Evolutionary conservation across 2,888 invertebrate genomes (phyloP), one percentile per base, ranked within the genome.

Genomic region (Xylota segnis): DNA sequence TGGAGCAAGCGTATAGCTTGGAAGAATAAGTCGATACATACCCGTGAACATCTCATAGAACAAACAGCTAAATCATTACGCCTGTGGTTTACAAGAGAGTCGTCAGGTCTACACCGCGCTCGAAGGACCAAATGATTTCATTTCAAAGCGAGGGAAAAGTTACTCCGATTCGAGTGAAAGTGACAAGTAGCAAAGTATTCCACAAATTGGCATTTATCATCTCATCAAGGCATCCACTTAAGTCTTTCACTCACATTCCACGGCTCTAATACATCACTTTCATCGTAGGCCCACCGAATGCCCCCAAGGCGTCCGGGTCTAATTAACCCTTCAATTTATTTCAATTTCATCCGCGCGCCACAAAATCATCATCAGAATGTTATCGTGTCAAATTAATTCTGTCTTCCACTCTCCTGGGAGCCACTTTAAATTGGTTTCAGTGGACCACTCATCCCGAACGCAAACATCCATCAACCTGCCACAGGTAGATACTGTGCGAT

Each of bases 371-470:
- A 77, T 82, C 76, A 77, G 27, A 77, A 82, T 82, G 72, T 81
- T 86, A 82, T 82, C 82, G 86, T 86, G 86, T 86, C 86, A 86
- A 86, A 86, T 86, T 86, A 86, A 86, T 86, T 86, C 82, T 82
- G 86, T 77, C 82, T 82, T 82, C 68, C 82, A 82, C 86, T 81
- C 82, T 76, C 82, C 63, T 86, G 86, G 86, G 61, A 76, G 82
- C 63, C 82, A 56, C 71, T 82, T 81, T 82, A 72, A 86, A 82
- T 86, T 82, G 82, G 82, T 68, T 86, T 72, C 86, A 63, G 68
- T 86, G 81, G 84, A 59, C 79, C 63, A 65, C 75, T 81, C 81
- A 76, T 76, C 43, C 59, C 10, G 68, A 86, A 72, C 47, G 81
- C 71, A 81, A 76, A 76, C 86, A 86, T 86, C 82, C 82, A 86